Conservation (phyloP, 2,113 vertebrate species). For the Austrofundulus limnaeus region DNA sequence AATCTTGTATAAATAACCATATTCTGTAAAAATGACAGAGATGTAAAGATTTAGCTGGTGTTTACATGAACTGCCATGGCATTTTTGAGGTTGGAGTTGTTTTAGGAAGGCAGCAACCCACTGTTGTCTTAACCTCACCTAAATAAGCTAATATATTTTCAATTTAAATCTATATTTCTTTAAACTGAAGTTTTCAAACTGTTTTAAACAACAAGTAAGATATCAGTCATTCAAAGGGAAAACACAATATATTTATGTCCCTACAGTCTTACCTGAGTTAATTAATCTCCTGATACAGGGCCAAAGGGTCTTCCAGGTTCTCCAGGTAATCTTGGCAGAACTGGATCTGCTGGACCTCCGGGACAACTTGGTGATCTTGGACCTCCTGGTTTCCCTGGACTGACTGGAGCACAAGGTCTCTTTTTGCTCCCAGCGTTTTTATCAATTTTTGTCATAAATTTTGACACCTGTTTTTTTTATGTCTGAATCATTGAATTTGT, state of each 20-base stretch:
- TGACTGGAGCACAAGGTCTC: slow-evolving; percentile 84
- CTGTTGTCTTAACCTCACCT: too few relatives aligned
- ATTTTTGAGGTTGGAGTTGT: too few relatives aligned
- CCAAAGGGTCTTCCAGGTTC: slow-evolving; percentile 83
- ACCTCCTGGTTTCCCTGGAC: slow-evolving; percentile 80
- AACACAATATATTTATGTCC: neutral
- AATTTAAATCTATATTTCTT: neutral
- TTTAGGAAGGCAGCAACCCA: too few relatives aligned
- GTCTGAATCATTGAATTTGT: neutral
- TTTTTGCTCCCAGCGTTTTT: too few relatives aligned
- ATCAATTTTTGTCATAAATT: neutral
- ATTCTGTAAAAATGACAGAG: too few relatives aligned
- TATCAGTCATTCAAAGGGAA: neutral
- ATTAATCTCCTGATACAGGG: slow-evolving; percentile 69
- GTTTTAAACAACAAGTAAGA: too few relatives aligned
- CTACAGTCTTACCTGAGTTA: neutral
- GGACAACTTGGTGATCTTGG: slow-evolving; percentile 85
- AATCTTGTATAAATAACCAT: too few relatives aligned
- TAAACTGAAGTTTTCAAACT: too few relatives aligned
- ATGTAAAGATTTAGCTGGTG: too few relatives aligned
- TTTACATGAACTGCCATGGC: too few relatives aligned
- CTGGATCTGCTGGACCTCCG: slow-evolving; percentile 78
- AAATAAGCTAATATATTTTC: too few relatives aligned
- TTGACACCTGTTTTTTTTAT: too few relatives aligned
- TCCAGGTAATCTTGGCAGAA: slow-evolving; percentile 82